These are phyloP conservation scores for Parauchenoglanis ngamensis DNA, from an alignment of 2,797 vertebrate species.

Conservation along the genomic window DNA sequence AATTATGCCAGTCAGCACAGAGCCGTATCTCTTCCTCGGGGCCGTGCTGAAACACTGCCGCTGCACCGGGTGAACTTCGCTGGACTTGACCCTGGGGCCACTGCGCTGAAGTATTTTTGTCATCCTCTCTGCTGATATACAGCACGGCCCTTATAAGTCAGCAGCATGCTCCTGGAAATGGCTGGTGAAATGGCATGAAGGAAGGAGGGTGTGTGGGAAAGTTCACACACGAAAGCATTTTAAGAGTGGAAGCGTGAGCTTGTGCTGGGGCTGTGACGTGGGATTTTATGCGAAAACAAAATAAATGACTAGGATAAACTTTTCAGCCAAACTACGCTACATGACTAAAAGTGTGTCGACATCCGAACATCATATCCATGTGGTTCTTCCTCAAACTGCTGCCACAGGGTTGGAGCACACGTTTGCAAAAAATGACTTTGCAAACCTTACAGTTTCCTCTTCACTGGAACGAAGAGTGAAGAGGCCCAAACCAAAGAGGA, in stretches of 20 bases:
- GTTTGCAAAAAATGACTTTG: not conserved
- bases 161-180: constrained; percentile 17
- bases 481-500: no score
- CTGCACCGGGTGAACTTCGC: not conserved
- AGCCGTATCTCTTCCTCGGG: constrained; percentile 7
- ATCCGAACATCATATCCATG: not conserved
- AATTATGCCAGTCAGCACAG: constrained; percentile 21
- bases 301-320: not conserved
- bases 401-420: not conserved
- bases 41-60: constrained; percentile 7
- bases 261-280: no score
- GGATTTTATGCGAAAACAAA: not conserved
- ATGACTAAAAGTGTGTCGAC: not conserved
- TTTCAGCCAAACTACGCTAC: no score
- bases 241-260: no score
- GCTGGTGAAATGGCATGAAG: not conserved
- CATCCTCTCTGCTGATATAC: constrained; percentile 21
- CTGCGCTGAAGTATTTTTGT: constrained; percentile 41
- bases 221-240: not conserved
- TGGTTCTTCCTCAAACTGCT: not conserved
- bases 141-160: constrained; percentile 45
- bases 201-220: not conserved
- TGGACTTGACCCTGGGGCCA: constrained; percentile 8
- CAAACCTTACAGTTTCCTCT: not conserved
- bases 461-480: not conserved